Evolutionary conservation across 2,888 invertebrate species (phyloP), one percentile per base, ranked within the genome.

Genomic region (Aleiodes leptofemur): DNA sequence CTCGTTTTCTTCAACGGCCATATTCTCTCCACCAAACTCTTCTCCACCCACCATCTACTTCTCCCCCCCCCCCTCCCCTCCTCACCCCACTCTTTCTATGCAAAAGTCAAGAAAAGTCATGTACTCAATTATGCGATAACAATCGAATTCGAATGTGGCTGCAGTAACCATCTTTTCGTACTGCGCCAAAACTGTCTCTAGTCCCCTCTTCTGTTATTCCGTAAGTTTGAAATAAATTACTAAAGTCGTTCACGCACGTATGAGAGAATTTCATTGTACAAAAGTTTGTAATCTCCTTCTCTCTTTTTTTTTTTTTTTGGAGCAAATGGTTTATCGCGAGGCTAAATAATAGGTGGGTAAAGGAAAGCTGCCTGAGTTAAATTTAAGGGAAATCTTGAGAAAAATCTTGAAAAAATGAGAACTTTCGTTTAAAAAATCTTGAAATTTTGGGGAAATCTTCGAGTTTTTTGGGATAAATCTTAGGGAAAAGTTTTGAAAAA

Each of bases 91-190:
- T 61, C 31, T 4, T 53, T 4, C 13, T 14, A 43, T 43, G 43
- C 64, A 64, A 64, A 64, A 64, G 14, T n/a, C 14, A 43, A 43
- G 43, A 43, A 48, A 64, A 64, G 64, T 64, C 48, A 29, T 64
- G 64, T 64, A 64, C 71, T 71, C 71, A 64, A 74, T 74, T 74
- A 75, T 75, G 66, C 72, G 75, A 75, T 75, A 75, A 75, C 75
- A 75, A 75, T 75, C 75, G 55, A 72, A 72, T 51, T 72, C 59
- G 66, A 75, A 66, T 75, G 51, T 68, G 71, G 57, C 68, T 66
- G 43, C 43, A 43, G 43, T 43, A 43, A 48, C 50, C 56, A 72
- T 50, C 57, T 68, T 68, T 61, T 53, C 48, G 51, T 68, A 66
- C 73, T 57, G 56, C 29, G 72, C 72, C 75, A 75, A 75, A 66